Conservation (phyloP, 2,888 invertebrate species). For the Caenorhabditis sulstoni region DNA sequence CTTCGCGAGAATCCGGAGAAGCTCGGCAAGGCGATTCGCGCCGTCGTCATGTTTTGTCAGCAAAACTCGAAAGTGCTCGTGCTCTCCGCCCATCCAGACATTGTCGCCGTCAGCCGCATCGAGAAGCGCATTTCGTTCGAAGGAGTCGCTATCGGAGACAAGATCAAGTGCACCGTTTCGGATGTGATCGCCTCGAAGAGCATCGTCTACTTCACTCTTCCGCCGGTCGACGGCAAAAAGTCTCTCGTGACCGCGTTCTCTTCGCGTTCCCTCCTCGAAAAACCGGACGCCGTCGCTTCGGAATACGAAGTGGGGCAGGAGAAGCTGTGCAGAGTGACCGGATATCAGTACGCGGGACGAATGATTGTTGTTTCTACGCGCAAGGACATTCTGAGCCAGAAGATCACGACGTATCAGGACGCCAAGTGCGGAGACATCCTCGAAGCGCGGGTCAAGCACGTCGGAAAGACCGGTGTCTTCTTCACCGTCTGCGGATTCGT, state of each 20-base stretch:
- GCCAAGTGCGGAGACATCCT: conserved; percentile 66
- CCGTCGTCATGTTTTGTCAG: conserved; percentile 73
- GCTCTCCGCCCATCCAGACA: conserved; percentile 77
- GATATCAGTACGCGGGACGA: conserved; percentile 71
- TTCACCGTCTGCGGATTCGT: conserved; percentile 61
- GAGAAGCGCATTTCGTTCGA: conserved; percentile 72
- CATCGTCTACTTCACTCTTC: conserved; percentile 70
- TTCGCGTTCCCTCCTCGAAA: conserved; percentile 54
- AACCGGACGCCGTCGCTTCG: conserved; percentile 53
- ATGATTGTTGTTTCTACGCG: conserved; percentile 71
- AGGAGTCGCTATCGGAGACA: conserved; percentile 66
- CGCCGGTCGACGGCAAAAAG: conserved; percentile 59
- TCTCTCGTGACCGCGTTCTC: conserved; percentile 58
- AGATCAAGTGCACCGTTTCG: conserved; percentile 68
- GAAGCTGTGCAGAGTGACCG: conserved; percentile 73
- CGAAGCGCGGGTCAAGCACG: conserved; percentile 52
- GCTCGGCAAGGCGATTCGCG: conserved; percentile 72
- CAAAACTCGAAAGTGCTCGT: conserved; percentile 76
- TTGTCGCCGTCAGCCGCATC: conserved; percentile 74
- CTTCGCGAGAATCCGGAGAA: conserved; percentile 70
- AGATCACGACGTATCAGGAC: conserved; percentile 67
- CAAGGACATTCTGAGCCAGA: conserved; percentile 72
- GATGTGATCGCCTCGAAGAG: conserved; percentile 58
- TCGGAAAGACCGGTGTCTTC: conserved; percentile 54
- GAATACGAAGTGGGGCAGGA: conserved; percentile 67